Evolutionary conservation across 2,797 vertebrate genomes (phyloP).

Genomic region (Poeciliopsis paucimaculata): DNA sequence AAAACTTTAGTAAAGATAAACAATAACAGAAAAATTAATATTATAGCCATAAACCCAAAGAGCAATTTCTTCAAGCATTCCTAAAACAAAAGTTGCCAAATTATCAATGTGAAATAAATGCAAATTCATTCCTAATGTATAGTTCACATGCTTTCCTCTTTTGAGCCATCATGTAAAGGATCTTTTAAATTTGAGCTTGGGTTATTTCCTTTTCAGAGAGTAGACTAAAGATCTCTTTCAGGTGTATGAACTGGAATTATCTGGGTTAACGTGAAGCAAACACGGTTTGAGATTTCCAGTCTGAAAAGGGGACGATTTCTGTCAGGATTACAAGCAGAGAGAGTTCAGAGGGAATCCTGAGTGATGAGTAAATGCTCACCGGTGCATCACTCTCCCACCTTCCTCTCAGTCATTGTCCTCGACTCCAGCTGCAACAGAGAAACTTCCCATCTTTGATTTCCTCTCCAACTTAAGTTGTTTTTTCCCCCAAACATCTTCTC

Average conservation of each 20-base stretch:
- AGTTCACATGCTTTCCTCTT: not conserved
- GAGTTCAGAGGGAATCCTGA: slow-evolving; percentile 35
- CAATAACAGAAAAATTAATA: not conserved
- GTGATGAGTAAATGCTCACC: slow-evolving; percentile 37
- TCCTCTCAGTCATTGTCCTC: slow-evolving; percentile 23
- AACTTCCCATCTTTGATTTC: slow-evolving; percentile 25
- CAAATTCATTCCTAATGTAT: not conserved
- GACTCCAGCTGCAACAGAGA: slow-evolving; percentile 25
- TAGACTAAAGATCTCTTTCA: slow-evolving; percentile 32
- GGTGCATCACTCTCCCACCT: slow-evolving; percentile 33
- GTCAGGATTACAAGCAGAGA: slow-evolving; percentile 46
- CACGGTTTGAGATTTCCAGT: slow-evolving; percentile 41
- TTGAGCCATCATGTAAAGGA: slow-evolving; percentile 4
- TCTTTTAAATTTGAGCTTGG: slow-evolving; percentile 22
- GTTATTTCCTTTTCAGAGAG: slow-evolving; percentile 31
- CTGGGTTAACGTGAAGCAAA: slow-evolving; percentile 37
- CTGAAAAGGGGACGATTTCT: slow-evolving; percentile 39
- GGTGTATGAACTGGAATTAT: slow-evolving; percentile 50
- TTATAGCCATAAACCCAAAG: not conserved
- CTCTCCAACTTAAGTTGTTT: slow-evolving; percentile 6
- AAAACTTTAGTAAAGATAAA: not conserved
- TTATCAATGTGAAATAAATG: not conserved
- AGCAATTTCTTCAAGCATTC: not conserved
- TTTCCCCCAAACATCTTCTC: not conserved
- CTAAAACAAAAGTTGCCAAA: not conserved